A percentile compares a stretch with the other conserved stretches of the same genome.
Evolutionary conservation across 2,113 vertebrate genomes (phyloP).

Genomic region (Ceyx margarethae): DNA sequence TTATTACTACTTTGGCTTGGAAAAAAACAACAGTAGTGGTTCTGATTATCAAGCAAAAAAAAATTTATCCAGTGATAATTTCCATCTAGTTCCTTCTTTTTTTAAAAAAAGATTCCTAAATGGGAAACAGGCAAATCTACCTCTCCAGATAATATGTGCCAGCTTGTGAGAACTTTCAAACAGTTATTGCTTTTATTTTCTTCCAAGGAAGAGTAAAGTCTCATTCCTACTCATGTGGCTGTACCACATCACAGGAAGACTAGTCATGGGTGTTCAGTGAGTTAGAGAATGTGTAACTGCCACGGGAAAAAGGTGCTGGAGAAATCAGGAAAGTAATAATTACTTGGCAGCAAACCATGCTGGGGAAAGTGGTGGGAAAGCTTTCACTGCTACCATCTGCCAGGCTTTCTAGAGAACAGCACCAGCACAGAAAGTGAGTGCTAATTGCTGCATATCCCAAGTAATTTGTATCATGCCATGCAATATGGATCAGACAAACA

Average conservation of each 20-base stretch:
- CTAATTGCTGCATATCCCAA: conserved; percentile 55
- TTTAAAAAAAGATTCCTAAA: conserved; percentile 25
- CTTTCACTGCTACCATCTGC: conserved; percentile 37
- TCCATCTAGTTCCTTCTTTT: conserved; percentile 32
- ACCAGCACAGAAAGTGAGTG: not conserved
- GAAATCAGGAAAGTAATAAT: conserved; percentile 42
- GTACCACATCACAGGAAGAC: not conserved
- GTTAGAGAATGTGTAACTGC: conserved; percentile 8
- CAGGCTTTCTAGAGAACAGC: conserved; percentile 28
- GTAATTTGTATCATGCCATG: conserved; percentile 55
- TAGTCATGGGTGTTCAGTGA: not conserved
- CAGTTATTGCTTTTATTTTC: conserved; percentile 54
- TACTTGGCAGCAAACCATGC: conserved; percentile 51
- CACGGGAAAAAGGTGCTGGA: not conserved
- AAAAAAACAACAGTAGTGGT: conserved; percentile 30
- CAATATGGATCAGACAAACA: conserved; percentile 30
- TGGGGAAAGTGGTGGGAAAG: conserved; percentile 29
- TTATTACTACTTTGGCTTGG: conserved; percentile 38
- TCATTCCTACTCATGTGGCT: conserved; percentile 18
- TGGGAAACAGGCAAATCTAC: conserved; percentile 24
- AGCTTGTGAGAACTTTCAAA: conserved; percentile 29
- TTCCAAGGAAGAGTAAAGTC: conserved; percentile 10
- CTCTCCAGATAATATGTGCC: conserved; percentile 18
- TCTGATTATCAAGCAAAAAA: conserved; percentile 49
- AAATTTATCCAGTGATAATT: conserved; percentile 47